Evolutionary conservation across 2,888 invertebrate species (phyloP), one percentile per base, ranked within the genome.

Genomic region (Leptogaster cylindrica): DNA sequence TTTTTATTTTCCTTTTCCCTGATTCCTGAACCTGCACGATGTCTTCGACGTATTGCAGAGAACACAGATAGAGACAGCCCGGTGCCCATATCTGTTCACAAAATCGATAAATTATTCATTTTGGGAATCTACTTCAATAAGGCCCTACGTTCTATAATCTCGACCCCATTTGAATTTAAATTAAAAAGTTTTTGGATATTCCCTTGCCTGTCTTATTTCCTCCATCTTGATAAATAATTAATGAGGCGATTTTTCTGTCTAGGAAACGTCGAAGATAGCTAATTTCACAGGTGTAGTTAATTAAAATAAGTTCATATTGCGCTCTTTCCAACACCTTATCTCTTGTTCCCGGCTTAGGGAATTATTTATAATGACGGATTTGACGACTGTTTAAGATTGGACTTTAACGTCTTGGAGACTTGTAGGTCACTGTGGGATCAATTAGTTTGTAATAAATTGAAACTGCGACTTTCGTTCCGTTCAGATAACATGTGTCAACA

Each of bases 21-120:
- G n/a, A n/a, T n/a, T 14, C 14, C 39, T 39, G 39, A 6, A 4
- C 39, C 10, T 39, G 41, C 7, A 16, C 7, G 1, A 16, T 18
- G 18, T 41, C 41, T n/a, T 41, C 2, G 5, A 5, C 6, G 12
- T 41, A 16, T n/a, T n/a, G n/a, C n/a, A 7, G 5, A n/a, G 14
- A 16, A 7, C 50, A 50, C 50, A 23, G 14, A 16, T 16, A 6
- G 5, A 14, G 44, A 14, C 28, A 27, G 14, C 31, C 55, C 5
- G 61, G 28, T 18, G 28, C 20, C 33, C 14, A 55, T 25, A 61
- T 39, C 25, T 61, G 8, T 25, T 23, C 8, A 64, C 14, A 65
- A 65, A 65, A 65, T 65, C 50, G 27, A 50, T 65, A 65, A 65
- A 65, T 65, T 50, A 65, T 65, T 65, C 65, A 65, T 65, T 65